A percentile compares a stretch with the other conserved stretches of the same genome.
Evolutionary conservation across 2,797 vertebrate species (phyloP).

Genomic region (Carcharodon carcharias): DNA sequence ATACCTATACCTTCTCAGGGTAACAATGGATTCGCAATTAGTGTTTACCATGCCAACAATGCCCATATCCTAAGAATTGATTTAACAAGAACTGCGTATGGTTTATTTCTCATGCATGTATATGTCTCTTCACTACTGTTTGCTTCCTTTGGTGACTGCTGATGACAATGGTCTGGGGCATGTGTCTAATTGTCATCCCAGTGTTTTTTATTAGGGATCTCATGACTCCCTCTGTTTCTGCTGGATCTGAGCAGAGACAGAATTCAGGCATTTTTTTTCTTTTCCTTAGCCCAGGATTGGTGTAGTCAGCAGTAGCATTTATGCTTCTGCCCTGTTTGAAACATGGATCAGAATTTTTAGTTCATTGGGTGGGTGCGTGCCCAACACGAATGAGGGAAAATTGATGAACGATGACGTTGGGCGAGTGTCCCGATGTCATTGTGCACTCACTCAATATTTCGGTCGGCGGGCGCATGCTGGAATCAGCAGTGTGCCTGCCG

Average conservation of each 20-base stretch:
- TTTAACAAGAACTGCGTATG: not conserved
- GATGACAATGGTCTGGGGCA: not conserved
- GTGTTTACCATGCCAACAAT: too few species aligned
- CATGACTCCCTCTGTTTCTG: not conserved
- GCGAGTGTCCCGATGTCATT: too few species aligned
- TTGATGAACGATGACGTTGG: too few species aligned
- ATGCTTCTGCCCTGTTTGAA: too few species aligned
- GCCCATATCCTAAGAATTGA: not conserved
- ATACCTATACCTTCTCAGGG: not conserved
- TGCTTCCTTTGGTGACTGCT: not conserved
- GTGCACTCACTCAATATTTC: too few species aligned
- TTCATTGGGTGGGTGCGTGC: too few species aligned
- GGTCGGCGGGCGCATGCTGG: too few species aligned
- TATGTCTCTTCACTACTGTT: not conserved
- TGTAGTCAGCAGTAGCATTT: not conserved
- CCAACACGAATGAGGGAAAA: too few species aligned
- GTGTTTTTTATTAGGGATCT: not conserved
- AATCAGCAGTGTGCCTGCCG: too few species aligned
- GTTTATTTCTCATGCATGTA: not conserved
- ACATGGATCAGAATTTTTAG: too few species aligned
- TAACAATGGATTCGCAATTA: not conserved
- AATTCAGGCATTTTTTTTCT: not conserved
- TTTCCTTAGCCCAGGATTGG: not conserved
- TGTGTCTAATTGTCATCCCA: not conserved
- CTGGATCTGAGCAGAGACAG: not conserved